phyloP scores from a whole-genome alignment of 2,888 invertebrate genomes.

The Anticlea derivata region DNA sequence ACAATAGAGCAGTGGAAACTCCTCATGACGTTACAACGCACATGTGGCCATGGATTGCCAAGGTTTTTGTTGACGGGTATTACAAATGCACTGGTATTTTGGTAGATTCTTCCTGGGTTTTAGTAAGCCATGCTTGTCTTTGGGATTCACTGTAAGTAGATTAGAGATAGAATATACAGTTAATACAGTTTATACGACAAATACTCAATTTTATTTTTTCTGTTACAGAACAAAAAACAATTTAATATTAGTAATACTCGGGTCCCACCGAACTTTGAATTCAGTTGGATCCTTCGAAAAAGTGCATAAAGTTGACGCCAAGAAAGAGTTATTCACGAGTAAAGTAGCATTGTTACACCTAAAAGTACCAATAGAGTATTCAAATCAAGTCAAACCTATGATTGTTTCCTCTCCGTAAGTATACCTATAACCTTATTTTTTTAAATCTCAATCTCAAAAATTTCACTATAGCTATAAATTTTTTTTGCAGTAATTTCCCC shows the following conservation, averaged over 20 bases:
- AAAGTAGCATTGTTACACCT: constrained; percentile 86
- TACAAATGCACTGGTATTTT: constrained; percentile 88
- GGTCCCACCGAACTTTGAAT: constrained; percentile 85
- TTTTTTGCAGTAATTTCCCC: constrained; percentile 52
- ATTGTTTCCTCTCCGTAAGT: constrained; percentile 79
- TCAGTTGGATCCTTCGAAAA: constrained; percentile 88
- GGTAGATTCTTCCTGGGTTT: constrained; percentile 86
- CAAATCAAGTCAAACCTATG: constrained; percentile 87
- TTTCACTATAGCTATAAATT: background rate
- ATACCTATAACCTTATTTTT: background rate
- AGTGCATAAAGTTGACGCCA: constrained; percentile 84
- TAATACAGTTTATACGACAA: too few species aligned
- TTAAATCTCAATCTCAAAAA: background rate
- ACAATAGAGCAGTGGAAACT: constrained; percentile 42
- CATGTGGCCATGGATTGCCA: constrained; percentile 89
- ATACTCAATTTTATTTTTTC: constrained; percentile 3
- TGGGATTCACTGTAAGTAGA: constrained; percentile 48
- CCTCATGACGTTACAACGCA: constrained; percentile 30
- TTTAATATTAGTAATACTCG: constrained; percentile 86
- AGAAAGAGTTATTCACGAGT: constrained; percentile 81
- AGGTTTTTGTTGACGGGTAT: constrained; percentile 87
- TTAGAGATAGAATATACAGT: background rate
- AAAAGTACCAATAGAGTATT: constrained; percentile 81
- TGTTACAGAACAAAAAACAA: constrained; percentile 78
- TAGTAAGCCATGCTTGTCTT: constrained; percentile 84